Evolutionary conservation across 1,140 invertebrate species (phyloP).

Genomic region (Dendroctonus ponderosae): DNA sequence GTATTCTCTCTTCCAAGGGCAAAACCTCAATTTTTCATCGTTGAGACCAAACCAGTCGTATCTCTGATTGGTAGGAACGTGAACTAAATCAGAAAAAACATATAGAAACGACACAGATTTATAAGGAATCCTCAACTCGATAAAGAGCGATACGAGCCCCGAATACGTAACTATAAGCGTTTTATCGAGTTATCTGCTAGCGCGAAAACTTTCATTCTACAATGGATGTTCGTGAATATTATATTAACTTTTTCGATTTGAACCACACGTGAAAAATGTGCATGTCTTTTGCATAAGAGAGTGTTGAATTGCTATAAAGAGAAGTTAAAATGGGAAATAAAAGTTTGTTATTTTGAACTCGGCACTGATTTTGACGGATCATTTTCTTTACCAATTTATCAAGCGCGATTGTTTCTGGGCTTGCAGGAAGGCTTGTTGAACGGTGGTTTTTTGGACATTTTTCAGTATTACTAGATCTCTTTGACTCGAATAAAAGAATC

Average conservation of each 20-base stretch:
- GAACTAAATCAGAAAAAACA: slow-evolving; percentile 18
- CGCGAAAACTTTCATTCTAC: slow-evolving; percentile 15
- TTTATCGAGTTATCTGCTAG: slow-evolving; percentile 24
- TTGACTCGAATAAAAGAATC: too few species aligned
- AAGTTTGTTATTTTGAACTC: too few species aligned
- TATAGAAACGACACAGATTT: slow-evolving; percentile 22
- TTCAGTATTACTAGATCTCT: too few species aligned
- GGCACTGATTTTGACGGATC: too few species aligned
- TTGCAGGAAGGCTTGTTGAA: too few species aligned
- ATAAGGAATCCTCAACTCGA: slow-evolving; percentile 23
- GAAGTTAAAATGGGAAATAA: too few species aligned
- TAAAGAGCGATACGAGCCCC: slow-evolving; percentile 22
- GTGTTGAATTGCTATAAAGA: too few species aligned
- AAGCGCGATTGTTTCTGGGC: too few species aligned
- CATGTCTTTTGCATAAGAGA: neutral
- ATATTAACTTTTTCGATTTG: slow-evolving; percentile 15
- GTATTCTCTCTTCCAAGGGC: too few species aligned
- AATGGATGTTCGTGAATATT: slow-evolving; percentile 16
- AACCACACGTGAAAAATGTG: slow-evolving; percentile 2
- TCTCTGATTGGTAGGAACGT: slow-evolving; percentile 11
- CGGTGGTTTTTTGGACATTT: too few species aligned
- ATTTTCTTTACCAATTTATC: too few species aligned
- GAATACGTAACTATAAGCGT: slow-evolving; percentile 22
- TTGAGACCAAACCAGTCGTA: neutral
- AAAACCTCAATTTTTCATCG: too few species aligned